These are phyloP conservation scores for Pseudomyrmex cubaensis DNA, from an alignment of 1,140 invertebrate species.

Conservation along the genomic window DNA sequence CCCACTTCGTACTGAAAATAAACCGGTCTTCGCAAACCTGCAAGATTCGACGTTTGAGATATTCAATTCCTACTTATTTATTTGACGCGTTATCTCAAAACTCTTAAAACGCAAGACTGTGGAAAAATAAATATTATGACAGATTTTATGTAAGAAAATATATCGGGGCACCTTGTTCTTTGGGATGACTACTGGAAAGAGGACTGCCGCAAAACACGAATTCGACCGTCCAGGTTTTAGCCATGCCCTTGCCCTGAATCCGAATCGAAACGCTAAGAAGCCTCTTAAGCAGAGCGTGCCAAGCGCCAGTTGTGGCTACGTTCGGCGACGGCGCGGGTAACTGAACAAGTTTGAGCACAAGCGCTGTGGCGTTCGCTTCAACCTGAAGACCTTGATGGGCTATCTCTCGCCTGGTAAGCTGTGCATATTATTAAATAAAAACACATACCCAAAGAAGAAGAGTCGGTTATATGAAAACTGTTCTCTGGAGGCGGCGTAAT, in stretches of 20 bases:
- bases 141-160: slow-evolving; percentile 11
- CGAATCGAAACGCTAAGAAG: slow-evolving; percentile 94
- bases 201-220: slow-evolving; percentile 96
- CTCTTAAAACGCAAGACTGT: slow-evolving; percentile 31
- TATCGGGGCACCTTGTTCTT: slow-evolving; percentile 90
- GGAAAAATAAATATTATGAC: slow-evolving; percentile 5
- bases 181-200: slow-evolving; percentile 91
- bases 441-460: not conserved
- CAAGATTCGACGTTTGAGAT: not conserved
- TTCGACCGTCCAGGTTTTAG: slow-evolving; percentile 94
- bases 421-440: slow-evolving; percentile 51
- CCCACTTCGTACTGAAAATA: slow-evolving; percentile 96
- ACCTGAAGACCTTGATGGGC: slow-evolving; percentile 96
- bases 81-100: slow-evolving; percentile 2
- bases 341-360: slow-evolving; percentile 92
- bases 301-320: slow-evolving; percentile 82
- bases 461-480: not conserved
- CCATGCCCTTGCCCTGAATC: slow-evolving; percentile 90
- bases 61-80: slow-evolving; percentile 27
- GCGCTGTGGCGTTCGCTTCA: slow-evolving; percentile 94
- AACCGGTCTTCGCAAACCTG: slow-evolving; percentile 92
- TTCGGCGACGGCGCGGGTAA: slow-evolving; percentile 88
- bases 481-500: too few species aligned
- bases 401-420: slow-evolving; percentile 92
- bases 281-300: slow-evolving; percentile 90